These are phyloP conservation scores for Leucoraja ocellata DNA, from an alignment of 2,797 vertebrate species.

Conservation along the genomic window DNA sequence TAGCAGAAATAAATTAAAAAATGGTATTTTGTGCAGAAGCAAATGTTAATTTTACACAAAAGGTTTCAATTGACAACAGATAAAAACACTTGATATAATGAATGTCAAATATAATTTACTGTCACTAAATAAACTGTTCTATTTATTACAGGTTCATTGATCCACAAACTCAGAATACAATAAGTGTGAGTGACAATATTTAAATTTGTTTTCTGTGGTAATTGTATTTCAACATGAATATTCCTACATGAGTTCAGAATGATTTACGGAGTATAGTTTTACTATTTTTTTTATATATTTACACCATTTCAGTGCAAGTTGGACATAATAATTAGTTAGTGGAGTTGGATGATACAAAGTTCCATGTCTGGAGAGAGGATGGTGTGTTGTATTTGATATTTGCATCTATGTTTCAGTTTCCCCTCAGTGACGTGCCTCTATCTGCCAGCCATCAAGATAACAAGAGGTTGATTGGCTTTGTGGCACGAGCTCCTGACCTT, in stretches of 20 bases:
- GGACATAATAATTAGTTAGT: background rate
- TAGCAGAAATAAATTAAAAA: background rate
- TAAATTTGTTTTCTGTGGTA: background rate
- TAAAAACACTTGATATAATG: background rate
- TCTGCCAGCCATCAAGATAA: constrained; percentile 94
- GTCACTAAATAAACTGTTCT: background rate
- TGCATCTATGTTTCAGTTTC: constrained; percentile 64
- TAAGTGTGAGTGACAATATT: constrained; percentile 72
- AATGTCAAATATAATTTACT: background rate
- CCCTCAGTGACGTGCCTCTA: constrained; percentile 76
- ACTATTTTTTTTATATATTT: no score
- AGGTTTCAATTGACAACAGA: no score
- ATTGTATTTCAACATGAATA: background rate
- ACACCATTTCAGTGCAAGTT: background rate
- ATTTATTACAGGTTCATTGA: constrained; percentile 78
- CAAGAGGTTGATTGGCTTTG: constrained; percentile 83
- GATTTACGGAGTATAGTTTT: background rate
- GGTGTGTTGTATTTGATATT: background rate
- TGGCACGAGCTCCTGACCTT: constrained; percentile 66
- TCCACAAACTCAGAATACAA: constrained; percentile 92
- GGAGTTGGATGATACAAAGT: background rate
- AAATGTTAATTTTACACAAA: background rate
- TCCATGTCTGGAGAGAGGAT: background rate
- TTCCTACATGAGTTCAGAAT: background rate
- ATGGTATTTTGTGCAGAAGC: background rate